Conservation (phyloP, 2,113 vertebrate species). For the Gymnorhina tibicen region DNA sequence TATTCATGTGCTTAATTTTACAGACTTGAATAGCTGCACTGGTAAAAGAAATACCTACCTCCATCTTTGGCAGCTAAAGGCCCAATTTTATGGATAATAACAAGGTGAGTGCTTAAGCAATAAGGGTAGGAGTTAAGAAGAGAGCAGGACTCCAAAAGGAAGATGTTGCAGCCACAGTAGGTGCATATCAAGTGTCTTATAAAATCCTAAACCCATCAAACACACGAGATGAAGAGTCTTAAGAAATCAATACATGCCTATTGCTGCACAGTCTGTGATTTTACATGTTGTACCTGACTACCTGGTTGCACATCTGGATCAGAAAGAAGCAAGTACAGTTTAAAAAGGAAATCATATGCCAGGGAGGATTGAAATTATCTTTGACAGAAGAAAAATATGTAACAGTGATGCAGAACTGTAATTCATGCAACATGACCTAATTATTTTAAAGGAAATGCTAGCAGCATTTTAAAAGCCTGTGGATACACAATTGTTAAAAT, state of each 20-base stretch:
- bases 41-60: background rate
- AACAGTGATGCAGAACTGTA: slow-evolving; percentile 37
- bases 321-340: background rate
- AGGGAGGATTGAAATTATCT: slow-evolving; percentile 28
- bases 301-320: background rate
- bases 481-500: slow-evolving; percentile 45
- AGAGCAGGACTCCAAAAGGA: background rate
- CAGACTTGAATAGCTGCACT: background rate
- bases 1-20: background rate
- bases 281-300: slow-evolving; percentile 3
- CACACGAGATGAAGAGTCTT: background rate
- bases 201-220: background rate
- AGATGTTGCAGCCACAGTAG: background rate
- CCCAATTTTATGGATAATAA: background rate
- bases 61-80: background rate
- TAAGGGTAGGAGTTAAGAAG: background rate
- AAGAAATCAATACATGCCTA: background rate
- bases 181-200: background rate
- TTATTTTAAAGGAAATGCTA: slow-evolving; percentile 59
- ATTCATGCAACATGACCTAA: slow-evolving; percentile 49
- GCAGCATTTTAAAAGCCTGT: slow-evolving; percentile 33
- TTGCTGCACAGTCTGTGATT: background rate
- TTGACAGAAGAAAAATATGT: slow-evolving; percentile 40
- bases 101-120: background rate
- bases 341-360: background rate